Percentiles rank a stretch among this genome's conserved stretches.
Evolutionary conservation across 1,140 invertebrate species (phyloP).

Genomic region (Dendrolimus punctatus): DNA sequence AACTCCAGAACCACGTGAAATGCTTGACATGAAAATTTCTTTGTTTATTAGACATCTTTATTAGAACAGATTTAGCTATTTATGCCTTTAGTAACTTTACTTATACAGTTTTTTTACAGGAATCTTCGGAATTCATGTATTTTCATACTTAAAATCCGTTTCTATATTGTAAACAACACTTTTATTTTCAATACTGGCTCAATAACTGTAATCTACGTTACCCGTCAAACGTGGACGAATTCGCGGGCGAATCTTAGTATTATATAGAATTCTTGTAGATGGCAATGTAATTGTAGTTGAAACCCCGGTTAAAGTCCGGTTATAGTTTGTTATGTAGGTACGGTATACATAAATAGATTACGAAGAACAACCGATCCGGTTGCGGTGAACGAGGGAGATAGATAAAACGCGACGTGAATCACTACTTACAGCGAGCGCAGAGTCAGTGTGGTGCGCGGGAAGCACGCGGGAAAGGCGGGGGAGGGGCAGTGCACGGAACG

Average conservation of each 20-base stretch:
- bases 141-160: too few relatives aligned
- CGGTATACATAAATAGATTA: constrained; percentile 61
- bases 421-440: constrained; percentile 57
- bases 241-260: neutral
- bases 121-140: too few relatives aligned
- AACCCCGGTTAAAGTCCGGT: constrained; percentile 62
- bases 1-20: too few relatives aligned
- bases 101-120: too few relatives aligned
- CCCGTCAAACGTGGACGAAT: neutral
- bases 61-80: too few relatives aligned
- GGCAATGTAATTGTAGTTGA: constrained; percentile 22
- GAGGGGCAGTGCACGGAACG: constrained; percentile 56
- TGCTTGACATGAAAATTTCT: too few relatives aligned
- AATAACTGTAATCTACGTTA: neutral
- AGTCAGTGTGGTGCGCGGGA: constrained; percentile 42
- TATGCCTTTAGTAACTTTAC: too few relatives aligned
- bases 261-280: constrained; percentile 6
- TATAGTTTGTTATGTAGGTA: constrained; percentile 46
- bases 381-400: constrained; percentile 69
- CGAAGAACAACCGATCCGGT: constrained; percentile 68
- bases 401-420: constrained; percentile 71
- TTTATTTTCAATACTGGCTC: too few relatives aligned
- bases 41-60: too few relatives aligned
- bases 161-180: too few relatives aligned
- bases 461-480: constrained; percentile 25